These are phyloP conservation scores for Cistogaster globosa DNA, from an alignment of 2,888 invertebrate genomes.

Conservation along the genomic window DNA sequence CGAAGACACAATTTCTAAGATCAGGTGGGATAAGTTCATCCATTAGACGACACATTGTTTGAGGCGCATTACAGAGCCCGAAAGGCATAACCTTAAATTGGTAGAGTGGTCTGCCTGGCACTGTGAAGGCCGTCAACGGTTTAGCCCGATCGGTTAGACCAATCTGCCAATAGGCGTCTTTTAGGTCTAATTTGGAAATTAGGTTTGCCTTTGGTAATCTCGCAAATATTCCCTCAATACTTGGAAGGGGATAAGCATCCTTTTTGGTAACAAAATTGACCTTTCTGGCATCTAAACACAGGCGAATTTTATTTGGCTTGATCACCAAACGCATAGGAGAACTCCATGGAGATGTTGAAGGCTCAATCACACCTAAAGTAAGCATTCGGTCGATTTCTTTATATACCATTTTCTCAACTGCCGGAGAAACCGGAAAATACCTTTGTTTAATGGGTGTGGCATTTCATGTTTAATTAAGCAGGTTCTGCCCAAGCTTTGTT, in stretches of 20 bases:
- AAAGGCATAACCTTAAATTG: constrained; percentile 61
- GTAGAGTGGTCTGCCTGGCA: constrained; percentile 55
- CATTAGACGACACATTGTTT: constrained; percentile 59
- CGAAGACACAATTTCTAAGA: background rate
- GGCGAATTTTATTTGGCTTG: constrained; percentile 39
- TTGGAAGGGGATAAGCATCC: constrained; percentile 29
- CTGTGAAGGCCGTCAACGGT: constrained; percentile 53
- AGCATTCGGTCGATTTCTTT: constrained; percentile 77
- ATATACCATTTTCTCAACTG: constrained; percentile 58
- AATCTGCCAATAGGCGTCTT: background rate
- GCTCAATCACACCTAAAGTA: constrained; percentile 53
- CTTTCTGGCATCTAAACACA: constrained; percentile 29
- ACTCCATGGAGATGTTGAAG: constrained; percentile 12
- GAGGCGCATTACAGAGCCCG: constrained; percentile 58
- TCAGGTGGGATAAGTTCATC: constrained; percentile 56
- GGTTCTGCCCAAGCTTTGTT: constrained; percentile 58
- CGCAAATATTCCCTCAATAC: constrained; percentile 30
- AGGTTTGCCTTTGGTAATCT: constrained; percentile 40
- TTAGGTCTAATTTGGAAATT: constrained; percentile 8
- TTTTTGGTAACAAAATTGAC: constrained; percentile 12
- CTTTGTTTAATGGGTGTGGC: constrained; percentile 65
- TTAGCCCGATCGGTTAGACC: constrained; percentile 26
- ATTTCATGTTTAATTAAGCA: constrained; percentile 49
- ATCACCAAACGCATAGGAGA: constrained; percentile 45
- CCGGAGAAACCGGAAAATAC: constrained; percentile 64